Evolutionary conservation across 1,140 invertebrate species (phyloP).

Genomic region (Euglossa dilemma): DNA sequence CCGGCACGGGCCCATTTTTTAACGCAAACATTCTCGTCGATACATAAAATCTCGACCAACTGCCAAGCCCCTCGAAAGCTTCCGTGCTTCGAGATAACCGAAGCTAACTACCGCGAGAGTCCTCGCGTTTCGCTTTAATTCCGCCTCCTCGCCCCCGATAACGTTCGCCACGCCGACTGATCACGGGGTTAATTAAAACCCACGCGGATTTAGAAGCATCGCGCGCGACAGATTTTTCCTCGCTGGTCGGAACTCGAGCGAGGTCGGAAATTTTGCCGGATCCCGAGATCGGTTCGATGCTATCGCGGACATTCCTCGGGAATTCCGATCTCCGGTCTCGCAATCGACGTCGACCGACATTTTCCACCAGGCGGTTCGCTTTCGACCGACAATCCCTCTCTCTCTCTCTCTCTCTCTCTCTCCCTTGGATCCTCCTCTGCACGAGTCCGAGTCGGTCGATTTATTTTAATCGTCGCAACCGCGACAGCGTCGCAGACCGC

Average conservation of each 20-base stretch:
- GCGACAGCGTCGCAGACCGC: neutral
- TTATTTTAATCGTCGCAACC: slow-evolving; percentile 17
- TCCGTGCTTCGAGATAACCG: neutral
- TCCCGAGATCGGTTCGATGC: too few species aligned
- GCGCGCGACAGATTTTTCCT: neutral
- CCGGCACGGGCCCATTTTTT: slow-evolving; percentile 64
- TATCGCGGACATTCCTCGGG: neutral
- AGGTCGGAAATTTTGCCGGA: too few species aligned
- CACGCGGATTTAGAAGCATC: too few species aligned
- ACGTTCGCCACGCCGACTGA: too few species aligned
- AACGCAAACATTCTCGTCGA: slow-evolving; percentile 65
- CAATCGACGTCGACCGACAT: slow-evolving; percentile 18
- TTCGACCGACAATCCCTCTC: neutral
- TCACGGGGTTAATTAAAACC: too few species aligned
- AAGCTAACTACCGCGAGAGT: neutral
- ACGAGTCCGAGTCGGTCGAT: neutral
- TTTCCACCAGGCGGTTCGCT: neutral
- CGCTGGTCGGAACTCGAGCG: neutral
- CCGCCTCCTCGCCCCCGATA: neutral
- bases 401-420: too few species aligned
- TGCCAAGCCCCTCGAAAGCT: neutral
- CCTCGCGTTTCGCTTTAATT: neutral
- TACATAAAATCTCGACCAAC: slow-evolving; percentile 39
- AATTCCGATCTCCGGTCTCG: neutral
- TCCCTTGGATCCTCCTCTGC: too few species aligned